Evolutionary conservation across 2,113 vertebrate genomes (phyloP).

Genomic region (Plecturocebus donacophilus): DNA sequence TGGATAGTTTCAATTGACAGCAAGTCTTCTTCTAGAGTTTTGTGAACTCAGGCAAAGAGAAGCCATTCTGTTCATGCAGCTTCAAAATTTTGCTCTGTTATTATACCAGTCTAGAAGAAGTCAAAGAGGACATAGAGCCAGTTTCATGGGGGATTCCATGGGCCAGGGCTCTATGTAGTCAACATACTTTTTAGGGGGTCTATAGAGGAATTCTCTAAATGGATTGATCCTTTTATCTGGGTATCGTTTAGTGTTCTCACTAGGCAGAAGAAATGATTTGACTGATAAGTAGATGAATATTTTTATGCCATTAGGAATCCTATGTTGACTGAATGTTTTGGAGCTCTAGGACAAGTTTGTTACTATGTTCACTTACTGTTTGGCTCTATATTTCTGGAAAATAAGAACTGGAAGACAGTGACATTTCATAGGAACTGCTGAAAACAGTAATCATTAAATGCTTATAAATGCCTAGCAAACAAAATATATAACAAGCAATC

Average conservation of each 20-base stretch:
- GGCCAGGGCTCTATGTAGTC: too few relatives aligned
- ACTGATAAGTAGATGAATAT: not conserved
- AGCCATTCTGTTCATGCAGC: not conserved
- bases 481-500: not conserved
- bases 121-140: not conserved
- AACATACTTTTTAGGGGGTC: not conserved
- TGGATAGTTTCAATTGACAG: not conserved
- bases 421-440: not conserved
- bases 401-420: not conserved
- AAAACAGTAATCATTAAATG: not conserved
- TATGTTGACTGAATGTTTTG: not conserved
- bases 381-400: not conserved
- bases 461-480: not conserved
- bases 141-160: not conserved
- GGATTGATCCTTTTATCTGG: not conserved
- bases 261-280: not conserved
- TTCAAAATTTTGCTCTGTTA: not conserved
- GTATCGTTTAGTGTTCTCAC: not conserved
- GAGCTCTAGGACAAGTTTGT: not conserved
- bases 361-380: not conserved
- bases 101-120: not conserved
- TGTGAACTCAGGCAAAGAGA: not conserved
- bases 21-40: not conserved
- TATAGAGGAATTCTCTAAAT: not conserved
- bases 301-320: not conserved